Percentiles rank a stretch among this genome's conserved stretches.
phyloP scores from a whole-genome alignment of 2,797 vertebrate species.

The Sebastes nivosus region DNA sequence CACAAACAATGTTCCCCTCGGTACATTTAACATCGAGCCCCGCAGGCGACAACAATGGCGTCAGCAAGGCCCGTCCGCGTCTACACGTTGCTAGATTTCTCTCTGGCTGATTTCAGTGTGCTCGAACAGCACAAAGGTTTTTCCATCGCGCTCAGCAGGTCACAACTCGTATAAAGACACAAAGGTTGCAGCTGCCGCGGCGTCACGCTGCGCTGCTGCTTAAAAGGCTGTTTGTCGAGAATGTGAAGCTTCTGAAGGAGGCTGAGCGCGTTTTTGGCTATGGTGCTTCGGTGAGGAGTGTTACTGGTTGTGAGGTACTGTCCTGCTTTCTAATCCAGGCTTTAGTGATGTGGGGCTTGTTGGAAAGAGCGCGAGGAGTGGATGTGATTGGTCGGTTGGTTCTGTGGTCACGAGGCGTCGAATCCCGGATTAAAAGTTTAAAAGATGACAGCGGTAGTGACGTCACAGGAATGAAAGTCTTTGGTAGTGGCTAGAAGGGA shows the following conservation, averaged over 20 bases:
- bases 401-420: neutral
- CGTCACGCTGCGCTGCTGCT: neutral
- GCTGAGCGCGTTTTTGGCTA: slow-evolving; percentile 16
- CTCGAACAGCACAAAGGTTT: slow-evolving; percentile 73
- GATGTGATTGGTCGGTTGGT: neutral
- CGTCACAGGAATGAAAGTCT: neutral
- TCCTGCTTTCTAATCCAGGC: slow-evolving; percentile 32
- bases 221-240: slow-evolving; percentile 3
- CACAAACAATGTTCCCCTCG: slow-evolving; percentile 70
- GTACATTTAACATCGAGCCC: slow-evolving; percentile 70
- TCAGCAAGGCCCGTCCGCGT: slow-evolving; percentile 56
- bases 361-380: neutral
- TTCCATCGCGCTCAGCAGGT: slow-evolving; percentile 73
- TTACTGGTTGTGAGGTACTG: slow-evolving; percentile 52
- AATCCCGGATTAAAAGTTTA: neutral
- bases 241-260: slow-evolving; percentile 35
- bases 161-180: slow-evolving; percentile 45
- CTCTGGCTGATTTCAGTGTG: slow-evolving; percentile 68
- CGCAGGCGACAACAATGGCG: slow-evolving; percentile 71
- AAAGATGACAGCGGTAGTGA: neutral
- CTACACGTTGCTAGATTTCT: slow-evolving; percentile 82
- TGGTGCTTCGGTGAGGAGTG: slow-evolving; percentile 59
- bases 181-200: slow-evolving; percentile 13
- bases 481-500: no score
- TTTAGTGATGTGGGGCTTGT: neutral